phyloP scores from a whole-genome alignment of 1,140 invertebrate genomes.

The Drosophila sechellia region DNA sequence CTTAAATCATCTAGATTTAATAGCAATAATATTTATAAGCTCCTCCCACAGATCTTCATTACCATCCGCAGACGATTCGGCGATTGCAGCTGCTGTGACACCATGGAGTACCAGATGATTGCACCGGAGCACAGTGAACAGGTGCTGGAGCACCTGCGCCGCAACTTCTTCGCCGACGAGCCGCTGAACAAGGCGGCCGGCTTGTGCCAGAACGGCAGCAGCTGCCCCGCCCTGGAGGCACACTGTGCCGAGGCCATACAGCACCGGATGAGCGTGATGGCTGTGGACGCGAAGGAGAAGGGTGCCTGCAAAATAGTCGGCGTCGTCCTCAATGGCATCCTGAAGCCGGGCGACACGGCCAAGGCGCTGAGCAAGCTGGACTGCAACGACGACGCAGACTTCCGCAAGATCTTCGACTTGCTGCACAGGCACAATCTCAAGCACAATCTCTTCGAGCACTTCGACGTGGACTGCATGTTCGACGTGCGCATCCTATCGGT shows the following conservation, averaged over 20 bases:
- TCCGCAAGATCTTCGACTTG: conserved; percentile 88
- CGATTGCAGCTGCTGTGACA: not conserved
- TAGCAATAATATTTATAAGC: no score
- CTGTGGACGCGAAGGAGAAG: conserved; percentile 71
- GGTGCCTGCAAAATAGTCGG: conserved; percentile 87
- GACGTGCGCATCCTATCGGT: conserved; percentile 92
- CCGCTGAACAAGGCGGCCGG: conserved; percentile 91
- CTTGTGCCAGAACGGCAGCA: conserved; percentile 88
- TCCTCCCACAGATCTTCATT: not conserved
- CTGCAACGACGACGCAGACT: conserved; percentile 86
- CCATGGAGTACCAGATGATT: conserved; percentile 86
- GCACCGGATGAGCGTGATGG: conserved; percentile 90
- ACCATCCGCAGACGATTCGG: not conserved
- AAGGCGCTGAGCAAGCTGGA: conserved; percentile 86
- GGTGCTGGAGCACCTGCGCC: conserved; percentile 89
- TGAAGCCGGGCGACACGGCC: conserved; percentile 86
- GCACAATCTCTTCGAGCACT: conserved; percentile 87
- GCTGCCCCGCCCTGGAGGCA: conserved; percentile 89
- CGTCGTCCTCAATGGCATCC: conserved; percentile 88
- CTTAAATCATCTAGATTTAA: no score
- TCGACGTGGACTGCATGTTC: conserved; percentile 89
- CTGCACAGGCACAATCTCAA: conserved; percentile 88
- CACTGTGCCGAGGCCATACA: conserved; percentile 89
- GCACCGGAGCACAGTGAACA: conserved; percentile 86
- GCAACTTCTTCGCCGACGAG: conserved; percentile 92